Evolutionary conservation across 2,797 vertebrate genomes (phyloP), one percentile per base, ranked within the genome.

Genomic region (Platalea minor): DNA sequence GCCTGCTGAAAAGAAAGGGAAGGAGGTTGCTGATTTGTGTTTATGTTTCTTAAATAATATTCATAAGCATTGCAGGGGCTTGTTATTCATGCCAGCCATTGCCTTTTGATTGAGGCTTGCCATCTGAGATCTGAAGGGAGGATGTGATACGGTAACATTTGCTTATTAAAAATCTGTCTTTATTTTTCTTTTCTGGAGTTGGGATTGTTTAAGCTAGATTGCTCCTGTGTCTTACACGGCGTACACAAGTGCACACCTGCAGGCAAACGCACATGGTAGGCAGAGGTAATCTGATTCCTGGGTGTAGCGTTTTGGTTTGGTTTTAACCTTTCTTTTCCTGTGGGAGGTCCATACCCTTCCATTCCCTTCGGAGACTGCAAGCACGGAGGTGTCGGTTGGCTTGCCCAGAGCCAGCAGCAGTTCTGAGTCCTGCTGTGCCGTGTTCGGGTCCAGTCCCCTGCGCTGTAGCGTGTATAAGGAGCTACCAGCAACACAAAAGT

Each of bases 381-480:
- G 76, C 37, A 5, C 5, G 4, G 35, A 37, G 56, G 17, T 10
- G n/a, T 13, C 45, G 4, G 25, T 25, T 59, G 41, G 5, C 63
- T 18, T 78, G 35, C 45, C 48, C 64, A 20, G 74, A 53, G 77
- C 56, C 46, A 39, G 70, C n/a, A 33, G 61, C 24, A 21, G 20
- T 5, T 64, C 46, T 1, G 16, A 6, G 45, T 43, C 33, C 65
- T 63, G 28, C 21, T 7, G 13, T 15, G 70, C 75, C 0, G 0
- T 16, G 45, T 6, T 53, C 0, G 2, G 60, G 17, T 63, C 67
- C 2, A 2, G 7, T 29, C 5, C 14, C 25, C 43, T 16, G 37
- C 0, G 2, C 75, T 69, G 63, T 5, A 2, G 0, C 1, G 3
- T 1, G 26, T 10, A 18, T 4, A 3, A 33, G 50, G 50, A 79